Evolutionary conservation across 1,140 invertebrate genomes (phyloP), one percentile per base, ranked within the genome.

Genomic region (Littorina saxatilis): DNA sequence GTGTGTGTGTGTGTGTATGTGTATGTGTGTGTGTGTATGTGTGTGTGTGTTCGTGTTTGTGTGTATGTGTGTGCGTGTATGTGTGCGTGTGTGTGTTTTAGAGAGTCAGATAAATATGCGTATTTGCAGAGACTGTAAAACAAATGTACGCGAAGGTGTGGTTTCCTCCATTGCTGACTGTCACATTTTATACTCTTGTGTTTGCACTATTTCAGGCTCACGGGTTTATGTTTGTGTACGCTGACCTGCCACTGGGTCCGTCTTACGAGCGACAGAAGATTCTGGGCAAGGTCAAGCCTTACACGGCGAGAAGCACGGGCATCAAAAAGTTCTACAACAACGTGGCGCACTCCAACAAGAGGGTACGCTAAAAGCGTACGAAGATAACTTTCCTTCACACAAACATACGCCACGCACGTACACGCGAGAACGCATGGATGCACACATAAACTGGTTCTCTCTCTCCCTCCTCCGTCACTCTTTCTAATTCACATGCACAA

Each of bases 301-400:
- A n/a, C n/a, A n/a, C n/a, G n/a, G n/a, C n/a, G n/a, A n/a, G n/a
- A n/a, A n/a, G n/a, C n/a, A n/a, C n/a, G n/a, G n/a, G n/a, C n/a
- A n/a, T n/a, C n/a, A 77, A 13, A 27, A 32, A 77, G 20, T 77
- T 77, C 43, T 55, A 50, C n/a, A 55, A 55, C 35, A 77, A 77
- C n/a, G 75, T 77, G 27, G 75, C 75, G 9, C 75, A 77, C 58
- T 77, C 75, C 40, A 73, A 73, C 35, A 39, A 35, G 47, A 20
- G 23, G 13, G 47, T 52, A 20, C 13, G 47, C 23, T 52, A 52
- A n/a, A n/a, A n/a, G n/a, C n/a, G n/a, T n/a, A n/a, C n/a, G n/a
- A n/a, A n/a, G n/a, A n/a, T n/a, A n/a, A n/a, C n/a, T n/a, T n/a
- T n/a, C n/a, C n/a, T n/a, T n/a, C n/a, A n/a, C n/a, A n/a, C n/a